Percentiles rank a stretch among this genome's conserved stretches.
Conservation (phyloP, 2,888 invertebrate species). For the Neoascia interrupta region DNA sequence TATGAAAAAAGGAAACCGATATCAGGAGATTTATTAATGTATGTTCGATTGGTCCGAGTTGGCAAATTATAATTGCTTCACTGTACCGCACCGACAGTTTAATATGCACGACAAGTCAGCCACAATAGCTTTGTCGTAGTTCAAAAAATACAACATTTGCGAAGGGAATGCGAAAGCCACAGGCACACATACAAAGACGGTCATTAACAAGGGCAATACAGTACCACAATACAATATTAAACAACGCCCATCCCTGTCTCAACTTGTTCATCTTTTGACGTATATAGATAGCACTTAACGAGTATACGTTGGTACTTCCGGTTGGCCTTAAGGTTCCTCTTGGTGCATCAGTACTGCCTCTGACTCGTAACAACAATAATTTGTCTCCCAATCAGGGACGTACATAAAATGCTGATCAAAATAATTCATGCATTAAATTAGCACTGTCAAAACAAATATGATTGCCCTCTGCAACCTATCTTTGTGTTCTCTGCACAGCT, state of each 20-base stretch:
- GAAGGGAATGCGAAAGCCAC: too few relatives aligned
- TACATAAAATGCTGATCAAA: conserved; percentile 52
- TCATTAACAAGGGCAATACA: conserved; percentile 59
- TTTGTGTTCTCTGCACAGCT: not conserved
- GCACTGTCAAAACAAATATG: conserved; percentile 68
- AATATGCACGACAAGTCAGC: too few relatives aligned
- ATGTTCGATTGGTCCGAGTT: too few relatives aligned
- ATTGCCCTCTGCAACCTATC: conserved; percentile 25
- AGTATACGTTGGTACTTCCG: conserved; percentile 57
- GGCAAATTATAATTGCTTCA: too few relatives aligned
- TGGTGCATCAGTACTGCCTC: conserved; percentile 25
- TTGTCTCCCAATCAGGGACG: conserved; percentile 59
- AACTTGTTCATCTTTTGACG: too few relatives aligned
- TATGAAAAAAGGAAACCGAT: too few relatives aligned
- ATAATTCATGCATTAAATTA: conserved; percentile 68
- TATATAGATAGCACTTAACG: conserved; percentile 41
- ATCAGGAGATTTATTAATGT: too few relatives aligned
- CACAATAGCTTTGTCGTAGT: conserved; percentile 58
- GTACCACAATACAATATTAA: conserved; percentile 12
- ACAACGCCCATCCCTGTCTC: conserved; percentile 46
- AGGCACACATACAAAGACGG: too few relatives aligned
- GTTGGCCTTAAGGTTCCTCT: conserved; percentile 30
- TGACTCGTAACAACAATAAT: conserved; percentile 41
- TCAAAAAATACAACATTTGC: conserved; percentile 51
- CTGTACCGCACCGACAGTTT: too few relatives aligned